phyloP scores from a whole-genome alignment of 1,140 invertebrate genomes.

The Hormaphis cornu region DNA sequence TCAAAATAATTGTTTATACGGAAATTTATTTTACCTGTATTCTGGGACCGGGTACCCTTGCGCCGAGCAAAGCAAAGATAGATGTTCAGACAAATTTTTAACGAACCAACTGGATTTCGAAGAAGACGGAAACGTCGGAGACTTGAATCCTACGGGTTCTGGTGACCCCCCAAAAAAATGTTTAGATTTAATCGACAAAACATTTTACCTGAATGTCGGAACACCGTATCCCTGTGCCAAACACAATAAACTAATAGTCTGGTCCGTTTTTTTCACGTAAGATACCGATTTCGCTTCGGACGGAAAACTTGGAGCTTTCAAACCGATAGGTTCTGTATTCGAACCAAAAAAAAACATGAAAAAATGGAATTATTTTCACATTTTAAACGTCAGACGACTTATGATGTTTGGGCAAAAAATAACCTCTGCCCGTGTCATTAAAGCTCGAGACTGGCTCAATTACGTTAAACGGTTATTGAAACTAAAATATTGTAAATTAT shows the following conservation, averaged over 20 bases:
- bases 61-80: slow-evolving; percentile 52
- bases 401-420: not conserved
- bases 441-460: not conserved
- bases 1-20: too few species aligned
- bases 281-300: slow-evolving; percentile 43
- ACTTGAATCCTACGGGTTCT: slow-evolving; percentile 50
- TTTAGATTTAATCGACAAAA: slow-evolving; percentile 30
- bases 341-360: too few species aligned
- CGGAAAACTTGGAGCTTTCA: slow-evolving; percentile 45
- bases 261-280: slow-evolving; percentile 36
- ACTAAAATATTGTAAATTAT: not conserved
- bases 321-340: slow-evolving; percentile 49
- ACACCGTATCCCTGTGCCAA: slow-evolving; percentile 57
- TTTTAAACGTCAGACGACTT: not conserved
- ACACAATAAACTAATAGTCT: slow-evolving; percentile 48
- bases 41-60: slow-evolving; percentile 58
- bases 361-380: not conserved
- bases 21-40: slow-evolving; percentile 56
- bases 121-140: slow-evolving; percentile 45
- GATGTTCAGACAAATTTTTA: slow-evolving; percentile 35
- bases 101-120: slow-evolving; percentile 43
- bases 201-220: slow-evolving; percentile 55
- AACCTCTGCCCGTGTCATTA: not conserved
- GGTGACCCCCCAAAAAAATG: slow-evolving; percentile 33
- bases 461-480: too few species aligned